Evolutionary conservation across 1,140 invertebrate genomes (phyloP), one percentile per base, ranked within the genome.

Genomic region (Phymastichus coffea): DNA sequence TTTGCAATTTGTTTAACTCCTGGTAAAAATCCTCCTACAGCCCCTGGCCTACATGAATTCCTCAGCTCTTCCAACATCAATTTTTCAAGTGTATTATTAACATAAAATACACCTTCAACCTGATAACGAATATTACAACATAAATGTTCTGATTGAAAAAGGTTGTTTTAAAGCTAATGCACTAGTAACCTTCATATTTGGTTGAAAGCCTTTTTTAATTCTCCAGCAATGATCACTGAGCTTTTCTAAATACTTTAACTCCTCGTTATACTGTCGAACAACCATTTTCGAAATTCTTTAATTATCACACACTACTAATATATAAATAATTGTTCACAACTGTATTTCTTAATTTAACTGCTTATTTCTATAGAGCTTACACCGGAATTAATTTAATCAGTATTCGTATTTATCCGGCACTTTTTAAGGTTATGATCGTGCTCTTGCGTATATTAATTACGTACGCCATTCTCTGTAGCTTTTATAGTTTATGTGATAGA

Each of bases 1-100:
- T 99, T 99, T 1, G 95, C 97, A 69, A 99, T 99, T 82, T 99
- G 98, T 83, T 99, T 99, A 60, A 99, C 93, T 22, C 96, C 97
- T 0, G 98, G 98, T 51, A 99, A 82, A 80, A 99, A 99, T 0
- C 97, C 98, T 59, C 97, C 97, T 33, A 94, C 82, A 73, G 87
- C 87, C 8, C 92, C 94, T 19, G 92, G 91, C 35, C 89, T 83
- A 75, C 93, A 96, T 0, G 94, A 84, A 79, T 97, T 95, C 64
- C 88, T 84, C 41, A 99, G 79, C 74, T 99, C 98, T 56, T 99
- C 97, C 71, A 99, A 91, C 97, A 99, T 99, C 1, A 99, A 81
- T 67, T 90, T 91, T 78, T 99, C 97, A 56, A 99, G 80, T 23
- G 86, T 86, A 57, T 86, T 84, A 78, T 99, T 99, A 0, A 99